Evolutionary conservation across 2,797 vertebrate species (phyloP).

Genomic region (Gambusia yucatana): DNA sequence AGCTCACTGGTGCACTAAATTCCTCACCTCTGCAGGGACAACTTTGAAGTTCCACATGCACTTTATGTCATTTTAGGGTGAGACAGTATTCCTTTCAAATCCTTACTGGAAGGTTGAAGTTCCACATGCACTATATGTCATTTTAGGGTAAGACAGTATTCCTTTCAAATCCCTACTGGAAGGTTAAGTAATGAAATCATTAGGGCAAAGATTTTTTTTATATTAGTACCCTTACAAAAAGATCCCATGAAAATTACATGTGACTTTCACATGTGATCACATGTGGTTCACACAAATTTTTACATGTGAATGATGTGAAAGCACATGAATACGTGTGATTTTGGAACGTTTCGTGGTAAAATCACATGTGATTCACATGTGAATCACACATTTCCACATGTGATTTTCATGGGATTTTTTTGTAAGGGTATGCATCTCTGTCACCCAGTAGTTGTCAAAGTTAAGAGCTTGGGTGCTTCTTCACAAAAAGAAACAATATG

Average conservation of each 20-base stretch:
- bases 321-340: no score
- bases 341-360: no score
- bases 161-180: neutral
- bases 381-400: no score
- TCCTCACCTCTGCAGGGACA: slow-evolving; percentile 67
- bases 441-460: neutral
- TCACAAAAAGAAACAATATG: neutral
- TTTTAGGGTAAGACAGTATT: slow-evolving; percentile 30
- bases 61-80: slow-evolving; percentile 53
- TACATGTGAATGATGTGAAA: no score
- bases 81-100: neutral
- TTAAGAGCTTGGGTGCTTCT: neutral
- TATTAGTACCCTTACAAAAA: no score
- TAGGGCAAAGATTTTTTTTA: no score
- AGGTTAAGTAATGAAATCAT: neutral
- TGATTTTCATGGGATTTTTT: no score
- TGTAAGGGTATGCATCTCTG: neutral
- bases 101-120: slow-evolving; percentile 38
- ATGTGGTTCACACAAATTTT: no score
- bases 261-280: no score
- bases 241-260: no score
- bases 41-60: slow-evolving; percentile 68
- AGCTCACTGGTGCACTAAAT: slow-evolving; percentile 65
- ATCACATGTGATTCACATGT: no score
- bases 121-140: slow-evolving; percentile 60